Conservation (phyloP, 2,797 vertebrate genomes). For the Pyrocephalus nanus region DNA sequence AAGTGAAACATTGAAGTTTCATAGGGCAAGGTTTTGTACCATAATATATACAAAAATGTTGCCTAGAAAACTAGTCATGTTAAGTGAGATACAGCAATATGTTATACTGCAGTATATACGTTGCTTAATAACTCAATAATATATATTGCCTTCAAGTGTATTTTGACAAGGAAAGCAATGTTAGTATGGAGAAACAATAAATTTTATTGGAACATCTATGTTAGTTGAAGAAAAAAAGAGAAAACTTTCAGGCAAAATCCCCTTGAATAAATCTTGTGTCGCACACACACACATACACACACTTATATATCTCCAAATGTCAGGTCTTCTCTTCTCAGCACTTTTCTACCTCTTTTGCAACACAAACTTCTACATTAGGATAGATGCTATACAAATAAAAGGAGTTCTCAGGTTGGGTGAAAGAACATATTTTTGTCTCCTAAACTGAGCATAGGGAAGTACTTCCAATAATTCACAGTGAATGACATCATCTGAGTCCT, state of each 20-base stretch:
- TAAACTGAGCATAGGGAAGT: not conserved
- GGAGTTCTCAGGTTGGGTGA: not conserved
- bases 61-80: not conserved
- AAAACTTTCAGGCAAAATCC: not conserved
- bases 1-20: not conserved
- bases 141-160: not conserved
- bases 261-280: not conserved
- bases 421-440: not conserved
- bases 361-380: conserved; percentile 24
- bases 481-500: not conserved
- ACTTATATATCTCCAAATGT: not conserved
- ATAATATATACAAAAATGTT: not conserved
- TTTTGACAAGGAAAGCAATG: not conserved
- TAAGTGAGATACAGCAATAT: not conserved
- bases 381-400: conserved; percentile 23
- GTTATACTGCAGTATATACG: not conserved
- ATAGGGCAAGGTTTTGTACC: not conserved
- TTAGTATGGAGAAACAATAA: not conserved
- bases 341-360: not conserved
- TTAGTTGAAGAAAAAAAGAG: not conserved
- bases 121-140: not conserved
- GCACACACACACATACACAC: not conserved
- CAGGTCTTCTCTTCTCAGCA: not conserved
- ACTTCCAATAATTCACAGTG: conserved; percentile 29
- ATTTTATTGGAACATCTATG: not conserved